Percentiles rank a stretch among this genome's conserved stretches.
phyloP scores from a whole-genome alignment of 2,888 invertebrate species.

The Lobophora halterata region DNA sequence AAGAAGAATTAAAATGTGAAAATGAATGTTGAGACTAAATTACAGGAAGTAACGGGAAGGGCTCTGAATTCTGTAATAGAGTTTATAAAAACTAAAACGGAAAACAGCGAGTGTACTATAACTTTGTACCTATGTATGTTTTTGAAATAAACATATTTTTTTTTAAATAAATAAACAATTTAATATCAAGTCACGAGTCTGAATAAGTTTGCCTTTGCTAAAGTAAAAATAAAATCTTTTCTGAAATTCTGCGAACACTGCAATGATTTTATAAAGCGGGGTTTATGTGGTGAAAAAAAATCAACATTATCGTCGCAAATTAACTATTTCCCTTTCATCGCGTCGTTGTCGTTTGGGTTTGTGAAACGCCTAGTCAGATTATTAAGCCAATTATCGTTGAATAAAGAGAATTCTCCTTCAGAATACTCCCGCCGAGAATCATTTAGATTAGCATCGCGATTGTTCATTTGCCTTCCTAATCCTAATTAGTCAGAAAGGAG shows the following conservation, averaged over 20 bases:
- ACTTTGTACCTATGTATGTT: too few species aligned
- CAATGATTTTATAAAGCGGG: constrained; percentile 2
- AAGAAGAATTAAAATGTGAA: too few species aligned
- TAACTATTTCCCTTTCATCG: constrained; percentile 15
- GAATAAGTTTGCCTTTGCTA: too few species aligned
- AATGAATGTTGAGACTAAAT: too few species aligned
- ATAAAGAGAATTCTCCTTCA: constrained; percentile 33
- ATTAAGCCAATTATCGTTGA: constrained; percentile 43
- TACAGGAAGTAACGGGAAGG: too few species aligned
- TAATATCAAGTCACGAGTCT: too few species aligned
- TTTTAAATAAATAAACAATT: too few species aligned
- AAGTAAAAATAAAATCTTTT: neutral
- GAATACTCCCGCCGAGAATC: constrained; percentile 34
- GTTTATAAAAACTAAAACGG: too few species aligned
- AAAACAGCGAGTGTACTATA: too few species aligned
- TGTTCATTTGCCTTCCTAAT: constrained; percentile 53
- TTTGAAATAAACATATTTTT: too few species aligned
- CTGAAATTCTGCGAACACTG: constrained; percentile 3
- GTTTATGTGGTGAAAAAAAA: constrained; percentile 12
- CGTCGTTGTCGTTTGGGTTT: constrained; percentile 31
- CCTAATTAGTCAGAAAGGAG: constrained; percentile 51
- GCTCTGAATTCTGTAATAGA: too few species aligned
- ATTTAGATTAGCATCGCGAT: constrained; percentile 53
- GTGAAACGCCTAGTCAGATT: constrained; percentile 34
- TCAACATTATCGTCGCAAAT: constrained; percentile 15